These are phyloP conservation scores for Pygoscelis antarcticus DNA, from an alignment of 2,113 vertebrate species.

Conservation along the genomic window DNA sequence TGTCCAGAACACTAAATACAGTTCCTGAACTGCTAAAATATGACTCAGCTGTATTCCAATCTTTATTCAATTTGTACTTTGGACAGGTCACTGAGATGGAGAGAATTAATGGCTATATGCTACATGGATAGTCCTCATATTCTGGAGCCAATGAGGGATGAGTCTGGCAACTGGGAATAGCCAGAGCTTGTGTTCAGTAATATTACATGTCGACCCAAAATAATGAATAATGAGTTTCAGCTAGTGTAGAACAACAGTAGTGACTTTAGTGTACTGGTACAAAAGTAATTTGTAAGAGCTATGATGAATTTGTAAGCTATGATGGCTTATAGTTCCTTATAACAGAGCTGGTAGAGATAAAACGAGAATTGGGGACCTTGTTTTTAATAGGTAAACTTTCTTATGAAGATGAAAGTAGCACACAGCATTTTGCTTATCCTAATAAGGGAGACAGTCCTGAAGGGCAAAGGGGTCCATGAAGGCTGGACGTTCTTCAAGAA, in stretches of 20 bases:
- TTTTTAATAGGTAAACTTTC: not conserved
- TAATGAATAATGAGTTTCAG: not conserved
- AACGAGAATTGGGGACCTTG: not conserved
- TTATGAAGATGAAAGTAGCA: not conserved
- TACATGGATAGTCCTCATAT: not conserved
- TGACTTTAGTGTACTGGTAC: not conserved
- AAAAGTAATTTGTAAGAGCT: not conserved
- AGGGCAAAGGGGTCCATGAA: too few species aligned
- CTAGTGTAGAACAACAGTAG: not conserved
- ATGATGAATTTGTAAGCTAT: not conserved
- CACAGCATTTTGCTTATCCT: not conserved
- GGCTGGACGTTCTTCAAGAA: too few species aligned
- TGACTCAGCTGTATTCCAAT: not conserved
- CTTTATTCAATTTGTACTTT: slow-evolving; percentile 11
- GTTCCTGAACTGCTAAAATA: not conserved
- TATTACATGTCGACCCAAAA: not conserved
- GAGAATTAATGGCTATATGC: not conserved
- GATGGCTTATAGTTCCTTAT: not conserved
- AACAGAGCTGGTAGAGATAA: not conserved
- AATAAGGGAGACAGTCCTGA: not conserved
- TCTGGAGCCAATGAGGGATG: not conserved
- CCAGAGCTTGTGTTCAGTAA: not conserved
- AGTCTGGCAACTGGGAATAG: not conserved
- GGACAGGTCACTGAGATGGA: not conserved
- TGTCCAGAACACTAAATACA: not conserved